These are phyloP conservation scores for Cecropterus lyciades DNA, from an alignment of 1,140 invertebrate species.

Conservation along the genomic window DNA sequence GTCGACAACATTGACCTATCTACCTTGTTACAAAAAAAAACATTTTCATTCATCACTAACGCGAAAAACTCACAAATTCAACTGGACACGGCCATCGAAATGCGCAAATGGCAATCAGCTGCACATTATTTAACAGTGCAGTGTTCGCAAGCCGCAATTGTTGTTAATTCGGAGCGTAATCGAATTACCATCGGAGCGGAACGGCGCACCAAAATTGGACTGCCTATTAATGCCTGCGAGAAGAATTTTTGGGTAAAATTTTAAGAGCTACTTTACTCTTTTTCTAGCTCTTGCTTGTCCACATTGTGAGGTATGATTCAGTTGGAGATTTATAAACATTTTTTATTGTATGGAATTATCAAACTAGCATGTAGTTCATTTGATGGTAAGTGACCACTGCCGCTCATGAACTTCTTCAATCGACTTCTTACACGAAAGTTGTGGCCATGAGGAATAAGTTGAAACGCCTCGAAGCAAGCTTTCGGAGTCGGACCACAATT, in stretches of 20 bases:
- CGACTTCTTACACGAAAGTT: too few species aligned
- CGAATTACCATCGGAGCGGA: slow-evolving; percentile 39
- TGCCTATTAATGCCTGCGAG: slow-evolving; percentile 31
- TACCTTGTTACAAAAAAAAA: background rate
- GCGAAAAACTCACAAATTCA: background rate
- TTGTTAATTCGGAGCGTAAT: slow-evolving; percentile 42
- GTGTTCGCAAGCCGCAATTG: slow-evolving; percentile 34
- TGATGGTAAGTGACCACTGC: too few species aligned
- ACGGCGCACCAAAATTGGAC: slow-evolving; percentile 29
- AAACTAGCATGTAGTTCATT: too few species aligned
- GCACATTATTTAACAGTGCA: slow-evolving; percentile 26
- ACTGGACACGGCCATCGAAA: slow-evolving; percentile 6
- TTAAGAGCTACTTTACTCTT: slow-evolving; percentile 6
- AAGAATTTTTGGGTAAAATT: slow-evolving; percentile 22
- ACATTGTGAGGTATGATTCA: background rate
- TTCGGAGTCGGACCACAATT: too few species aligned
- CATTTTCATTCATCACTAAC: background rate
- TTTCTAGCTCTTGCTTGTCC: background rate
- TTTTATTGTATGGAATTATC: too few species aligned
- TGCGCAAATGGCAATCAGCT: slow-evolving; percentile 28
- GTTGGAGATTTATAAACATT: too few species aligned
- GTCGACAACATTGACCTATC: too few species aligned
- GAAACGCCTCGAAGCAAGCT: too few species aligned
- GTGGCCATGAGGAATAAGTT: too few species aligned
- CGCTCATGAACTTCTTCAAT: too few species aligned